Evolutionary conservation across 2,797 vertebrate species (phyloP).

Genomic region (Columba guinea): DNA sequence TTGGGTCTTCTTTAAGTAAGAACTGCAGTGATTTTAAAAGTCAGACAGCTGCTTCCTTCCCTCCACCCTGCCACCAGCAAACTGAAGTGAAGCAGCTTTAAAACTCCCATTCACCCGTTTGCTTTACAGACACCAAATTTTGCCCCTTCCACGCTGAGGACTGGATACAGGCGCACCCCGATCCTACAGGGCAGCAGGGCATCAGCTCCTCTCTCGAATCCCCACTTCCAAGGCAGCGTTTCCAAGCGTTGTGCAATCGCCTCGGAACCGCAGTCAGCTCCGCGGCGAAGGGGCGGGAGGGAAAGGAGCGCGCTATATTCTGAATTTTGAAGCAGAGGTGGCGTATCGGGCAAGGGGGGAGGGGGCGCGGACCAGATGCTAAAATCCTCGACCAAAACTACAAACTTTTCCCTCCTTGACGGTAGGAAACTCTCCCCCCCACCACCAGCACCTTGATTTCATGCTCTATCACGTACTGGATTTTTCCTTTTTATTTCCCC

Average conservation of each 20-base stretch:
- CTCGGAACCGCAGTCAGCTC: neutral
- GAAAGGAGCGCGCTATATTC: neutral
- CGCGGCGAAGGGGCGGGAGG: constrained; percentile 1
- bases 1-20: neutral
- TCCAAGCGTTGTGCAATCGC: neutral
- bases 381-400: neutral
- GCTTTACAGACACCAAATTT: neutral
- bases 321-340: neutral
- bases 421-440: neutral
- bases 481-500: neutral
- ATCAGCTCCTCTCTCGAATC: neutral
- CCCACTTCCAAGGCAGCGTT: neutral
- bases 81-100: neutral
- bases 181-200: neutral
- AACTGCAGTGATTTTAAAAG: neutral
- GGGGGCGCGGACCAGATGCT: constrained; percentile 6
- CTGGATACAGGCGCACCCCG: neutral
- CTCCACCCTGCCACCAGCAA: neutral
- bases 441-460: neutral
- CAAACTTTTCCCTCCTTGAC: neutral
- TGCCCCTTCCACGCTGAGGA: neutral
- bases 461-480: neutral
- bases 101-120: neutral
- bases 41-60: neutral
- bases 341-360: neutral